Evolutionary conservation across 2,888 invertebrate genomes (phyloP).

Genomic region (Pilophorus perplexus): DNA sequence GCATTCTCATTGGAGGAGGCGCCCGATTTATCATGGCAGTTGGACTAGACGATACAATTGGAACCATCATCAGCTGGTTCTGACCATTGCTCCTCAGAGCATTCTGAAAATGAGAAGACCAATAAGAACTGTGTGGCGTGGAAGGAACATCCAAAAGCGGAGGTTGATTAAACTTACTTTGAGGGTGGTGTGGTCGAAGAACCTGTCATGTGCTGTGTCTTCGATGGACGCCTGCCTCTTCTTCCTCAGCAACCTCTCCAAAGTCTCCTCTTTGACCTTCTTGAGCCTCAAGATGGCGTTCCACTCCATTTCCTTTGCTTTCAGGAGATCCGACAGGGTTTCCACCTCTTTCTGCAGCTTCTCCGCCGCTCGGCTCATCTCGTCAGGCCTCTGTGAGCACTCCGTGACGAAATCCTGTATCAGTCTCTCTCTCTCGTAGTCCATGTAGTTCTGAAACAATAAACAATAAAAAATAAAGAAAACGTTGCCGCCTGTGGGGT

Average conservation of each 20-base stretch:
- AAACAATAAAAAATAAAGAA: neutral
- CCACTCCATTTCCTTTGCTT: conserved; percentile 82
- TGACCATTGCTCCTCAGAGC: conserved; percentile 4
- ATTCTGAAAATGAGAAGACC: neutral
- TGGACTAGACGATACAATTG: conserved; percentile 51
- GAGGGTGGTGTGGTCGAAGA: conserved; percentile 15
- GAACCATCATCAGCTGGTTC: conserved; percentile 49
- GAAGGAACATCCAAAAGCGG: neutral
- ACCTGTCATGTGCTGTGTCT: conserved; percentile 22
- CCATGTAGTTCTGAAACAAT: conserved; percentile 33
- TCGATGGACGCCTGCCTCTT: conserved; percentile 56
- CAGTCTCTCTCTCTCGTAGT: conserved; percentile 46
- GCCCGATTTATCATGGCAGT: conserved; percentile 23
- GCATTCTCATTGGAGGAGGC: conserved; percentile 23
- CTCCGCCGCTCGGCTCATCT: conserved; percentile 63
- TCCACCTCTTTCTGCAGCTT: conserved; percentile 59
- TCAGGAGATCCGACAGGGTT: conserved; percentile 69
- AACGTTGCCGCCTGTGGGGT: too few species aligned
- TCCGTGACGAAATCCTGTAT: conserved; percentile 62
- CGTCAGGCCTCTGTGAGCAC: conserved; percentile 61
- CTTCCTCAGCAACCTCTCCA: conserved; percentile 67
- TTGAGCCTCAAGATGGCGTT: conserved; percentile 72
- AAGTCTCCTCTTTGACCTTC: conserved; percentile 79
- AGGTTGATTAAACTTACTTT: conserved; percentile 17
- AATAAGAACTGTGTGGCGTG: neutral